Base-by-base conservation (phyloP, 2,113 vertebrate genomes). In the Leucopternis melanops region DNA sequence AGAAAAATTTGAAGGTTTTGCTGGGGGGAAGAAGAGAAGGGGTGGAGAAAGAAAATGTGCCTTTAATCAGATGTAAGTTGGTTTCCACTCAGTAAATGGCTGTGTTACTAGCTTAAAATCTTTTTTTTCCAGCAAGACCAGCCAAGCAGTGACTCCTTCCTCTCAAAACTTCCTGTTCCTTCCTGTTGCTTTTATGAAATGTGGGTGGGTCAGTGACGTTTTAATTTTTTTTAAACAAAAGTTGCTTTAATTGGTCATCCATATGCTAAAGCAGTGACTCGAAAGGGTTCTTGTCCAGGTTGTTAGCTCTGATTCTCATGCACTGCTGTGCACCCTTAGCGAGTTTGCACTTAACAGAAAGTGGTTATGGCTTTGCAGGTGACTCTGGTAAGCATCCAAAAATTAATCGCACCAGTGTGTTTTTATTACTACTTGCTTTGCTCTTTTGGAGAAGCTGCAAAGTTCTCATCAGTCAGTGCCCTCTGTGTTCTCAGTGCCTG, bases 361-460 rank as follows among this genome's bases (percentile, higher is more conserved):
- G 22, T 81, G 70, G 10, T 66, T 74, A 2, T 58, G 84, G 55
- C 65, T 61, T n/a, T 62, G 81, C 57, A 74, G 72, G 47, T 42
- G 66, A 17, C 70, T 69, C 71, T 58, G 59, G 65, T 34, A 40
- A 38, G n/a, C 63, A 45, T 80, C 34, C 75, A 77, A 27, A 72
- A 57, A 19, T 44, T 13, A 22, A 25, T 15, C 0, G 1, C 57
- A 36, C 9, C 31, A 0, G 21, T 13, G 27, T 58, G 45, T 65
- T 55, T 74, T 79, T 42, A 12, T 54, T 65, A 19, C 34, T 34
- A 7, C 55, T 67, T 31, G 34, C 54, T 88, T 32, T 74, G 42
- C 47, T 70, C 11, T 77, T 17, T 11, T 40, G 61, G 57, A 63
- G 69, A n/a, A 63, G 57, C 52, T 62, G 67, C 17, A 4, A 5